Conservation (phyloP, 2,113 vertebrate genomes). For the Psephotus haematonotus region DNA sequence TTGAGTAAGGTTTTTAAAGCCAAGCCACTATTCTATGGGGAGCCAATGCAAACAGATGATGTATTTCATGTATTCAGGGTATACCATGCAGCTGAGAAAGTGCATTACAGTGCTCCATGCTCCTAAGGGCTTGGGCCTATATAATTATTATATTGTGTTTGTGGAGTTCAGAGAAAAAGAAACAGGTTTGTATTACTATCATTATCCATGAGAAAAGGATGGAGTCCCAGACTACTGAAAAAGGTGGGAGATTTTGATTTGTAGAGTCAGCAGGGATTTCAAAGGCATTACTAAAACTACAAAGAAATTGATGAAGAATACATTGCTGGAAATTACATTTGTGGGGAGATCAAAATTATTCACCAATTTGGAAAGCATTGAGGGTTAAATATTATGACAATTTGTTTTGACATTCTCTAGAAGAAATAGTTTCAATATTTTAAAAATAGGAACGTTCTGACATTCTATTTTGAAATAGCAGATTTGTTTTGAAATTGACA, state of each 20-base stretch:
- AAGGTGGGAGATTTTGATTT: not conserved
- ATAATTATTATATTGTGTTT: not conserved
- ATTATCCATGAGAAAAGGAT: not conserved
- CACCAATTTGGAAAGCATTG: not conserved
- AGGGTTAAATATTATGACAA: slow-evolving; percentile 37
- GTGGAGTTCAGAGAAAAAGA: not conserved
- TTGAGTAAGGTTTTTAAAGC: not conserved
- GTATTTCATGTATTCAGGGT: not conserved
- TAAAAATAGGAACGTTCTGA: not conserved
- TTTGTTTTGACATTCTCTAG: slow-evolving; percentile 24
- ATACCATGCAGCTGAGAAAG: not conserved
- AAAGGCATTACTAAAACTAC: not conserved
- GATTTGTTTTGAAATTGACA: slow-evolving; percentile 21
- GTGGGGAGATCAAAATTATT: not conserved
- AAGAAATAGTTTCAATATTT: slow-evolving; percentile 2
- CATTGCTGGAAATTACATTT: not conserved
- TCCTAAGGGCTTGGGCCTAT: not conserved
- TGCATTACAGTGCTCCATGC: accelerated
- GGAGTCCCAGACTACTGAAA: not conserved
- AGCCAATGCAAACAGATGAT: not conserved
- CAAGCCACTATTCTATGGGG: not conserved
- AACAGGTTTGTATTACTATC: not conserved
- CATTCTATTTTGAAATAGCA: not conserved
- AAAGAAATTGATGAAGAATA: not conserved
- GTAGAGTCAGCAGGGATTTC: not conserved